Percentiles rank a stretch among this genome's conserved stretches.
phyloP scores from a whole-genome alignment of 2,888 invertebrate genomes.

The Eudasyphora cyanicolor region DNA sequence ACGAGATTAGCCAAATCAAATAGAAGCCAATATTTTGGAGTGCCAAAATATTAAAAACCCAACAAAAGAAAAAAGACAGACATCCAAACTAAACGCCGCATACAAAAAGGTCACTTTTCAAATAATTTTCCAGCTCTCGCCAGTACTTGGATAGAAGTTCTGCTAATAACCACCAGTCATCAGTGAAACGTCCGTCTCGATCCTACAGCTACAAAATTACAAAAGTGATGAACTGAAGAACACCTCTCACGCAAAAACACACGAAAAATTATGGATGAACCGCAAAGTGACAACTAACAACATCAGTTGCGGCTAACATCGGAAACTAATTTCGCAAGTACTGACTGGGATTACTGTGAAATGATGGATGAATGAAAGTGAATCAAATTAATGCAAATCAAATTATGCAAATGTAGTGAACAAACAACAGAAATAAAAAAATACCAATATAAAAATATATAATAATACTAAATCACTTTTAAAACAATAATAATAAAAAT shows the following conservation, averaged over 20 bases:
- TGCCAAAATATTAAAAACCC: conserved; percentile 63
- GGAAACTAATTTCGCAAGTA: conserved; percentile 49
- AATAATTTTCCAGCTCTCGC: conserved; percentile 58
- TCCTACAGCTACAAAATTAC: conserved; percentile 73
- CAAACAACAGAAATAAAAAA: too few species aligned
- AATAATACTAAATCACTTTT: background rate
- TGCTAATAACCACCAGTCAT: conserved; percentile 60
- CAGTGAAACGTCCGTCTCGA: conserved; percentile 77
- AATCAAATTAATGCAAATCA: background rate
- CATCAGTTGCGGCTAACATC: conserved; percentile 40
- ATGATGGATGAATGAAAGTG: conserved; percentile 15
- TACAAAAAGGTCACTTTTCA: conserved; percentile 56
- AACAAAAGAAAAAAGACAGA: conserved; percentile 37
- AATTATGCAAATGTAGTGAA: background rate
- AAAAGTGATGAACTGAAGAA: background rate
- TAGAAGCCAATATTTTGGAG: conserved; percentile 69
- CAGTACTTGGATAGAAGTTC: conserved; percentile 62
- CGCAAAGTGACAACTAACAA: conserved; percentile 17
- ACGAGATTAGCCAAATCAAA: conserved; percentile 78
- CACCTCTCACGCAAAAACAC: too few species aligned
- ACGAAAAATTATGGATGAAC: conserved; percentile 44
- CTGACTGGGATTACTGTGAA: conserved; percentile 48
- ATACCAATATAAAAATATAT: background rate
- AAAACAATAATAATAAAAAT: background rate
- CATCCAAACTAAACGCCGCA: conserved; percentile 5